Conservation (phyloP, 2,888 invertebrate genomes). For the Drosophila vallismaia region DNA sequence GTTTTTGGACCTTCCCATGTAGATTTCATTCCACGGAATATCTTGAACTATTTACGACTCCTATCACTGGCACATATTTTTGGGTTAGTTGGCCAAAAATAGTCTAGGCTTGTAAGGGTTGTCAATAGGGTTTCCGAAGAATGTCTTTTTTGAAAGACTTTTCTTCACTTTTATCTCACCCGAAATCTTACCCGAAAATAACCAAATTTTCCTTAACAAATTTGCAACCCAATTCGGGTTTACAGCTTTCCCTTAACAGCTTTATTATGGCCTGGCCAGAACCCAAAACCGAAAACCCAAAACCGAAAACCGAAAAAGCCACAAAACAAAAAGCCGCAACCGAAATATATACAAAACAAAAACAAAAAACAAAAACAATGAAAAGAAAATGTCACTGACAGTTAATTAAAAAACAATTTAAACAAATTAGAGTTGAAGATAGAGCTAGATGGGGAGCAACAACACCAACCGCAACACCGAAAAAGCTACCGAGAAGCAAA, state of each 20-base stretch:
- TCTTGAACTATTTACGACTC: conserved; percentile 59
- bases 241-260: conserved; percentile 44
- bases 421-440: conserved; percentile 77
- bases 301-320: conserved; percentile 9
- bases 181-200: not conserved
- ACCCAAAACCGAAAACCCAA: conserved; percentile 16
- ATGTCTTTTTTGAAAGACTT: too few species aligned
- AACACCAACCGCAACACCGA: conserved; percentile 9
- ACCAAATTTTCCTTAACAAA: conserved; percentile 5
- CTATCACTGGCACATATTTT: conserved; percentile 38
- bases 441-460: conserved; percentile 37
- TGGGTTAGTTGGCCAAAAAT: conserved; percentile 11
- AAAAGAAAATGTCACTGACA: conserved; percentile 71
- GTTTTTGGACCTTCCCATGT: not conserved
- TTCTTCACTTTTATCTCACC: too few species aligned
- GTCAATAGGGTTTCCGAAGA: too few species aligned
- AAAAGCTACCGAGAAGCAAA: conserved; percentile 29
- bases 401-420: conserved; percentile 79
- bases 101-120: not conserved
- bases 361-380: conserved; percentile 16
- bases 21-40: conserved; percentile 27
- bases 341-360: not conserved
- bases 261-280: conserved; percentile 54
- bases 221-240: conserved; percentile 28
- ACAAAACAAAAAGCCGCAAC: conserved; percentile 4